A percentile compares a stretch with the other conserved stretches of the same genome.
These are phyloP conservation scores for Melanostigma gelatinosum DNA, from an alignment of 2,113 vertebrate species.

Conservation along the genomic window DNA sequence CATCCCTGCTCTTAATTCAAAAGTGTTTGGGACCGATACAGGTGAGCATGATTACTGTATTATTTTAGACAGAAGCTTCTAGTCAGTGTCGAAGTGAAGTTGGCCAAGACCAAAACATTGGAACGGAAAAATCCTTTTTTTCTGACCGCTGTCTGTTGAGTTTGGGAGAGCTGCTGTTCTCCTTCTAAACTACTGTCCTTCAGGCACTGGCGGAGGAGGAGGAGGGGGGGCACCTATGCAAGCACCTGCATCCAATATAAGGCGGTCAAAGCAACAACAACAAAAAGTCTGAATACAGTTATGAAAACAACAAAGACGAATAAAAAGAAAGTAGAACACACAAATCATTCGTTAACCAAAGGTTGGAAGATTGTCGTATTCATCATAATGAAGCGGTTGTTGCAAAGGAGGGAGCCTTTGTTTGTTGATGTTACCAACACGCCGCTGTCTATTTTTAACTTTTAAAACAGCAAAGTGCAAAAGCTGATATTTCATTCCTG, in stretches of 20 bases:
- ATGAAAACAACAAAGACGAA: constrained; percentile 2
- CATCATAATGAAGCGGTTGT: not conserved
- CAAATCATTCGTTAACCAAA: constrained; percentile 4
- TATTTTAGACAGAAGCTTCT: not conserved
- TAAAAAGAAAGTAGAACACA: constrained; percentile 22
- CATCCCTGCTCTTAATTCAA: not conserved
- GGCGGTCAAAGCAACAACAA: constrained; percentile 58
- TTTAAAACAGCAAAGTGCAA: not conserved
- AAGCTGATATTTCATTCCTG: not conserved
- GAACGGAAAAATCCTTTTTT: constrained; percentile 11
- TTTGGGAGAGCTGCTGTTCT: constrained; percentile 1
- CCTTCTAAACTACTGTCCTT: constrained; percentile 30
- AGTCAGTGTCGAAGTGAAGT: not conserved
- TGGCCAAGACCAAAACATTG: not conserved
- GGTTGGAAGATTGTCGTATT: constrained; percentile 15
- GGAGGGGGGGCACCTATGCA: constrained; percentile 39
- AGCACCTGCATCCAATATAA: constrained; percentile 68
- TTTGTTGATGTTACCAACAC: constrained; percentile 37
- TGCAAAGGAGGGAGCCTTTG: constrained; percentile 1
- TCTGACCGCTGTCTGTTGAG: not conserved
- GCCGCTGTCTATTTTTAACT: not conserved
- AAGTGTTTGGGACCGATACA: constrained; percentile 1
- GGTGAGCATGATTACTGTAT: not conserved
- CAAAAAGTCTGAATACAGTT: constrained; percentile 9
- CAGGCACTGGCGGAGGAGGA: constrained; percentile 72